These are phyloP conservation scores for Callopanchax toddi DNA, from an alignment of 2,113 vertebrate genomes.

Conservation along the genomic window DNA sequence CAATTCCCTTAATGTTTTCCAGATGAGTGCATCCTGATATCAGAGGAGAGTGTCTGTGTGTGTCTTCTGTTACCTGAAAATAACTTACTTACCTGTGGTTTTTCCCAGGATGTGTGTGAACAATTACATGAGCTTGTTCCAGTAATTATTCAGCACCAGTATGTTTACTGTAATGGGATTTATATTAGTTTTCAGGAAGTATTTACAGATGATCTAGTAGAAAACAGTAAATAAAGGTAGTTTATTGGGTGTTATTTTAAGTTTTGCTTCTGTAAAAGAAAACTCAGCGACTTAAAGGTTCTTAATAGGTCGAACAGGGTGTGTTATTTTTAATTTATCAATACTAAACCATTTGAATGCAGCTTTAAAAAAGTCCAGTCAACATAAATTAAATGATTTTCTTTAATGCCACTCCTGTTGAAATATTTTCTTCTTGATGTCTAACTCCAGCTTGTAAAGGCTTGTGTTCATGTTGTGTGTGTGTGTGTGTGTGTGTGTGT, in stretches of 20 bases:
- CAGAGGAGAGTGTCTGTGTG: slow-evolving; percentile 7
- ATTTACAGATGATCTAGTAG: too few species aligned
- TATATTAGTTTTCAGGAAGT: too few species aligned
- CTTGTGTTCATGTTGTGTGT: slow-evolving; percentile 21
- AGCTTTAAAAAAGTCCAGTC: too few species aligned
- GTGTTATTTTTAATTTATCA: too few species aligned
- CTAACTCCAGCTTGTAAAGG: slow-evolving; percentile 35
- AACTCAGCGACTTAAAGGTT: too few species aligned
- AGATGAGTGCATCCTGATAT: slow-evolving; percentile 39
- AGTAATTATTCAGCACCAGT: background rate
- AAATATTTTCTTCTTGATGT: background rate
- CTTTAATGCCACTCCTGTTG: background rate
- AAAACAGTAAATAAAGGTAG: too few species aligned
- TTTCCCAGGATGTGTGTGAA: background rate
- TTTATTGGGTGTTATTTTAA: background rate
- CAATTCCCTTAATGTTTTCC: slow-evolving; percentile 52
- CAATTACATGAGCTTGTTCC: background rate
- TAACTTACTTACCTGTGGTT: slow-evolving; percentile 1
- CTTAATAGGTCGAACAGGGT: too few species aligned
- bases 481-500: background rate
- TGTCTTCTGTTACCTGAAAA: slow-evolving; percentile 7
- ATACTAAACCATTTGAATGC: too few species aligned
- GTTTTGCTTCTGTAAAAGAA: background rate
- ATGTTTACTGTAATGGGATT: background rate
- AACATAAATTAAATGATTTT: too few species aligned